Evolutionary conservation across 2,888 invertebrate genomes (phyloP).

Genomic region (Ophion ventricosus): DNA sequence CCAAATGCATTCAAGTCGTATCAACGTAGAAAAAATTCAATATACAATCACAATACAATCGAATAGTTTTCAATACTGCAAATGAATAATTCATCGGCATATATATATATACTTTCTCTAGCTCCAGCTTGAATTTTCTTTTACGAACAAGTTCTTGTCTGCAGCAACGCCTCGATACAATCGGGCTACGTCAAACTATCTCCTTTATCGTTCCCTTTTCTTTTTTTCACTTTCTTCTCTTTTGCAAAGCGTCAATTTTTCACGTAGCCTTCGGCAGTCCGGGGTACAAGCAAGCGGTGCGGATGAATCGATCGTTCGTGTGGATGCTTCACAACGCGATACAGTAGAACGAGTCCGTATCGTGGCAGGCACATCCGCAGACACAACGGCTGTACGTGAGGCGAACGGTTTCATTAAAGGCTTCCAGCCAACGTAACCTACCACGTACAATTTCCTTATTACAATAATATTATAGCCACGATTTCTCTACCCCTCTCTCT

Average conservation of each 20-base stretch:
- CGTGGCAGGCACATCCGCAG: slow-evolving; percentile 56
- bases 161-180: slow-evolving; percentile 18
- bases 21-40: neutral
- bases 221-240: neutral
- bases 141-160: slow-evolving; percentile 6
- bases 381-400: slow-evolving; percentile 48
- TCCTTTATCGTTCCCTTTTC: neutral
- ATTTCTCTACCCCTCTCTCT: slow-evolving; percentile 24
- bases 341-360: slow-evolving; percentile 62
- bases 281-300: slow-evolving; percentile 30
- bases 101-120: neutral
- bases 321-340: slow-evolving; percentile 42
- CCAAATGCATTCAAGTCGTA: neutral
- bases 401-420: slow-evolving; percentile 69
- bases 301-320: slow-evolving; percentile 60
- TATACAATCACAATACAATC: neutral
- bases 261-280: slow-evolving; percentile 46
- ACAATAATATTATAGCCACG: slow-evolving; percentile 69
- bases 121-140: slow-evolving; percentile 4
- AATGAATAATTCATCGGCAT: slow-evolving; percentile 24
- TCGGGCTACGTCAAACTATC: slow-evolving; percentile 1
- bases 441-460: slow-evolving; percentile 65
- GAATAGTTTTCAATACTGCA: slow-evolving; percentile 9
- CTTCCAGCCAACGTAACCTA: slow-evolving; percentile 56
- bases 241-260: slow-evolving; percentile 47